These are phyloP conservation scores for Cryptoblepharus egeriae DNA, from an alignment of 2,797 vertebrate species.

Conservation along the genomic window DNA sequence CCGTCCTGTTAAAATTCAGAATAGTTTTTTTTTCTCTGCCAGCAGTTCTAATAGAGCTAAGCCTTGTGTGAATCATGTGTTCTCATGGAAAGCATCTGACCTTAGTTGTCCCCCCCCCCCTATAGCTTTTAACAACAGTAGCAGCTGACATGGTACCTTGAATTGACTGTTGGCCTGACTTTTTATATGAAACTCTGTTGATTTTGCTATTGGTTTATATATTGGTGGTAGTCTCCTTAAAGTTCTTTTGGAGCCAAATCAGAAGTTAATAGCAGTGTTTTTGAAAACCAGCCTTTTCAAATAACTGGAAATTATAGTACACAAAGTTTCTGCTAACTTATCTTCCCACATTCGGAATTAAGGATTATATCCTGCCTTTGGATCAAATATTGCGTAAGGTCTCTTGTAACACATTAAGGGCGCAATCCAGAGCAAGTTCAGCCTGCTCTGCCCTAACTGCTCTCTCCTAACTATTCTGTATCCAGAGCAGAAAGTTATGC, in stretches of 20 bases:
- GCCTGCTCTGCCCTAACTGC: too few relatives aligned
- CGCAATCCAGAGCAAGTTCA: too few relatives aligned
- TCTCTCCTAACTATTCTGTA: too few relatives aligned
- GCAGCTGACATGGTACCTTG: background rate
- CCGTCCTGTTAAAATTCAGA: background rate
- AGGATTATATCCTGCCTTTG: too few relatives aligned
- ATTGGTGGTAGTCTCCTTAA: too few relatives aligned
- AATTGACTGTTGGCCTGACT: too few relatives aligned
- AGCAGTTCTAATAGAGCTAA: background rate
- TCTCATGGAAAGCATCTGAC: background rate
- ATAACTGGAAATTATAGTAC: background rate
- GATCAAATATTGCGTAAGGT: too few relatives aligned
- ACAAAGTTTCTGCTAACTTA: background rate
- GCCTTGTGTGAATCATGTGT: background rate
- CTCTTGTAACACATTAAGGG: too few relatives aligned
- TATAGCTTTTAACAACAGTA: background rate
- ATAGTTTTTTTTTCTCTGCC: background rate
- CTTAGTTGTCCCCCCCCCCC: background rate
- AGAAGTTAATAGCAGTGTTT: background rate
- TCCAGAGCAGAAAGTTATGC: too few relatives aligned
- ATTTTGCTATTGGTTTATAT: background rate
- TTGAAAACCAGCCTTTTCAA: background rate
- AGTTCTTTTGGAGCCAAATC: background rate
- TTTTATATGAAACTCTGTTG: background rate
- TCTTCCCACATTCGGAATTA: background rate